Conservation (phyloP, 53 echinoderm and acorn worm genomes). For the Pentamera pediparva region DNA sequence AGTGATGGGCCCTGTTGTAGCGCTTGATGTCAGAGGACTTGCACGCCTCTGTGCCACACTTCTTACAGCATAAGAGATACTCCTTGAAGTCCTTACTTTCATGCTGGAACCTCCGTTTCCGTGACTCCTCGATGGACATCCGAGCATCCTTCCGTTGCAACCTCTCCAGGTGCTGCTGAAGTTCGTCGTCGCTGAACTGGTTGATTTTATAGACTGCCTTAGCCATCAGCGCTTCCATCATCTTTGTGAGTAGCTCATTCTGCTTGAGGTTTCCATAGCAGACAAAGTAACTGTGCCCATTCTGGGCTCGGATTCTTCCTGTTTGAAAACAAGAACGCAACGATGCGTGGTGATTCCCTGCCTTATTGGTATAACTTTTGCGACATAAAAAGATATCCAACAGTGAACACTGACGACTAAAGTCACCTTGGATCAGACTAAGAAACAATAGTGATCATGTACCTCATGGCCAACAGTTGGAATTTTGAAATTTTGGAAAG, state of each 20-base stretch:
- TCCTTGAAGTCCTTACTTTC: conserved; percentile 26
- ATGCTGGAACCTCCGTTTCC: conserved; percentile 1
- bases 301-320: conserved; percentile 53
- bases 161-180: not conserved
- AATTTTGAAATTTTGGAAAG: too few species aligned
- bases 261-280: conserved; percentile 43
- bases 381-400: too few species aligned
- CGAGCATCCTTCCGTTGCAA: conserved; percentile 7
- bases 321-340: too few species aligned
- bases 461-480: too few species aligned
- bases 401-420: too few species aligned
- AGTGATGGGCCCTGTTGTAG: conserved; percentile 36
- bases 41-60: conserved; percentile 41
- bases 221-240: conserved; percentile 39
- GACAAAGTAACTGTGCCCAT: conserved; percentile 55
- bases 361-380: too few species aligned
- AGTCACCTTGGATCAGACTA: too few species aligned
- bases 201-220: conserved; percentile 25
- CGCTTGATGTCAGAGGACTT: conserved; percentile 39
- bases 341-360: too few species aligned
- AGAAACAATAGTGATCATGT: too few species aligned
- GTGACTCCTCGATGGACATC: conserved; percentile 6
- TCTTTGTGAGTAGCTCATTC: conserved; percentile 38
- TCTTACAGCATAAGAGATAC: conserved; percentile 35
- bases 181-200: not conserved